Evolutionary conservation across 2,888 invertebrate genomes (phyloP).

Genomic region (Morpho deidamia): DNA sequence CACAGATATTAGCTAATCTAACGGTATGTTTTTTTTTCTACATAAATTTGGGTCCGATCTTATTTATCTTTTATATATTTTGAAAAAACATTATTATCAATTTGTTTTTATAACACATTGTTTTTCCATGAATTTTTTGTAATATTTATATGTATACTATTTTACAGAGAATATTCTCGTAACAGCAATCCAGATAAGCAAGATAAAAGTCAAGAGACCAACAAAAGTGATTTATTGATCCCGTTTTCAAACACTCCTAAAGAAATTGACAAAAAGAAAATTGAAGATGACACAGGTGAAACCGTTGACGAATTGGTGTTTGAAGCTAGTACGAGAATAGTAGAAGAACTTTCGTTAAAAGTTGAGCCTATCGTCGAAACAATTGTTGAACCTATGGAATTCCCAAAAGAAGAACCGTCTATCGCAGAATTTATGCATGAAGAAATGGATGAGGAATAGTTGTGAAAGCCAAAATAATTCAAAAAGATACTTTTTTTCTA

Average conservation of each 20-base stretch:
- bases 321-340: background rate
- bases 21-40: conserved; percentile 23
- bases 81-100: no score
- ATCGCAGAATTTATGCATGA: conserved; percentile 20
- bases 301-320: background rate
- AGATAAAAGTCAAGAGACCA: background rate
- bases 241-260: background rate
- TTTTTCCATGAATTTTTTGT: background rate
- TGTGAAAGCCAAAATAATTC: background rate
- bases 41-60: background rate
- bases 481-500: no score
- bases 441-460: conserved; percentile 17
- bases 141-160: conserved; percentile 1
- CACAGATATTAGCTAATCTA: background rate
- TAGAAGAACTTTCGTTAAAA: background rate
- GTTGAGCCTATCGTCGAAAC: conserved; percentile 1
- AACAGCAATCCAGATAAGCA: background rate
- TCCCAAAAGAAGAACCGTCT: conserved; percentile 1
- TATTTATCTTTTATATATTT: no score
- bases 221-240: no score
- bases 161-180: conserved; percentile 18
- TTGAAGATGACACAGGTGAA: background rate
- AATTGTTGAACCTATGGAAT: conserved; percentile 1
- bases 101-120: background rate
- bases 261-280: conserved; percentile 13